Base-by-base conservation (phyloP, 1,140 invertebrate species). In the Neodiprion lecontei region DNA sequence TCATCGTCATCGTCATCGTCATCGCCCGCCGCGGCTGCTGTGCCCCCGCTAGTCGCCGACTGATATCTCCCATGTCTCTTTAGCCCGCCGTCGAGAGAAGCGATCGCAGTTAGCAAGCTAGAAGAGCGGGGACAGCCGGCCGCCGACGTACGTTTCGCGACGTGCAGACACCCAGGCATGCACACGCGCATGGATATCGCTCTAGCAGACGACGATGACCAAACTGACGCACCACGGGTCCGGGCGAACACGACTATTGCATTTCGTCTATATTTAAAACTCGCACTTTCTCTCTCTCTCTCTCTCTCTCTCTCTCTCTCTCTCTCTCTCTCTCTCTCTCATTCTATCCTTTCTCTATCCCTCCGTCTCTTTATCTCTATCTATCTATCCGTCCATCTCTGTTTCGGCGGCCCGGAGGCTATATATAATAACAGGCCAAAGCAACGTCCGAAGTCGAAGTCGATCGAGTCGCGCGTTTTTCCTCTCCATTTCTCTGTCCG, bases 261-360 rank as follows among this genome's bases (percentile, higher is more conserved):
- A 82, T 83, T 84, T 84, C 79, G 79, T 84, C 83, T 85, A 85
- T 84, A 85, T 85, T 85, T 85, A 85, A 84, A 11, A 81, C 81
- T 76, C 76, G 77, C 79, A 65, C 12, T 65, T 21, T 65, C 17
- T 65, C 80, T 81, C 79, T 77, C 77, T 75, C 82, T 81, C 76
- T 77, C 76, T 77, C 69, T 3, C 1, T 5, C 1, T 28, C n/a
- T n/a, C n/a, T n/a, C n/a, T n/a, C n/a, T n/a, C 28, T 28, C 28
- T 28, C 28, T 5, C 28, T 28, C 28, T 2, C 28, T 28, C 5
- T 28, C 1, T 28, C 28, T 40, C 28, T 40, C 28, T 40, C 17
- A 21, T 21, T 21, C 17, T 21, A 21, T 21, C 17, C 79, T 77
- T 76, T 75, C 82, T 81, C 76, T 77, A 76, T 77, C 69, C 5